Conservation (phyloP, 2,113 vertebrate species). For the Myrmecobius fasciatus region DNA sequence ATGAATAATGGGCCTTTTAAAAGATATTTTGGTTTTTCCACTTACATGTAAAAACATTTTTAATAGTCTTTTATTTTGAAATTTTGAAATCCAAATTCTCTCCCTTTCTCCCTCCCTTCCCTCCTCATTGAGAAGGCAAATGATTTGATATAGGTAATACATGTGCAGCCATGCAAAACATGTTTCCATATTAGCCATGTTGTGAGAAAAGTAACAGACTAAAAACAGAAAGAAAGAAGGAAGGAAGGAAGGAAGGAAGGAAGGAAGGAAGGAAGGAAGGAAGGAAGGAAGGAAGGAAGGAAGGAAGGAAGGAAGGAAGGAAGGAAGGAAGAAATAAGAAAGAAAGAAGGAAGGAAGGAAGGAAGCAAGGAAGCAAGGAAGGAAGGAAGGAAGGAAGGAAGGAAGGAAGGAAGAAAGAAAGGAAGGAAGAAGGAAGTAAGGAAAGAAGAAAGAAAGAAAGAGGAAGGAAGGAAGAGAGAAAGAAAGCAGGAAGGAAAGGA, state of each 20-base stretch:
- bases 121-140: background rate
- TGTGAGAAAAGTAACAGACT: background rate
- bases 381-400: too few relatives aligned
- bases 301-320: too few relatives aligned
- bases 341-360: too few relatives aligned
- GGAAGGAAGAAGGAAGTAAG: too few relatives aligned
- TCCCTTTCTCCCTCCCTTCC: background rate
- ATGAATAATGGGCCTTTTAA: background rate
- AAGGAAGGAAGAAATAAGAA: too few relatives aligned
- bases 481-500: too few relatives aligned
- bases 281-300: too few relatives aligned
- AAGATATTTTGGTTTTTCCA: background rate
- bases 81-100: background rate
- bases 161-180: background rate
- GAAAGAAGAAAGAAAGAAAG: too few relatives aligned
- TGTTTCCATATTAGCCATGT: background rate
- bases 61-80: background rate
- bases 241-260: too few relatives aligned
- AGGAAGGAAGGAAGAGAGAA: background rate
- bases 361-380: too few relatives aligned
- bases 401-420: too few relatives aligned
- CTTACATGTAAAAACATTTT: background rate
- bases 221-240: background rate
- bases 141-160: background rate
- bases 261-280: too few relatives aligned